phyloP scores from a whole-genome alignment of 2,113 vertebrate species.

The Cichladusa arquata region DNA sequence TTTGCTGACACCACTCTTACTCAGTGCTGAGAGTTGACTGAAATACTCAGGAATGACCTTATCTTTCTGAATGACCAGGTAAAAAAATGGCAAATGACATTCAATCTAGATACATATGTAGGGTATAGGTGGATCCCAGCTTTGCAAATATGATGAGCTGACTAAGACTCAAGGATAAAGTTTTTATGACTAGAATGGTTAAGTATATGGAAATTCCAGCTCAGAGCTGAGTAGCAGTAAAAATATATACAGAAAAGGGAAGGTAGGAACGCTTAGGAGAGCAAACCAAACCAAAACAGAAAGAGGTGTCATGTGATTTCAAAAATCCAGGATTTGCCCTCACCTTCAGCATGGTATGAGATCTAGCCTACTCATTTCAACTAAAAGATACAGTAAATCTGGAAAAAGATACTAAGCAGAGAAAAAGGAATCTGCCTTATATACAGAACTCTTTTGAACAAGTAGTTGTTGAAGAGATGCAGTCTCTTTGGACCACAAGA shows the following conservation, averaged over 20 bases:
- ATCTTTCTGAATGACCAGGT: background rate
- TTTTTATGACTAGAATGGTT: background rate
- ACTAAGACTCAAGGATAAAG: background rate
- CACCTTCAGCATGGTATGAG: background rate
- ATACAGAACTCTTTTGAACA: background rate
- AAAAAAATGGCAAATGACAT: background rate
- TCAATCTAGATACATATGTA: accelerated
- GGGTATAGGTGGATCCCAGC: background rate
- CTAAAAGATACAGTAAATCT: background rate
- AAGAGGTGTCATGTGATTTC: background rate
- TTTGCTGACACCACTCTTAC: background rate
- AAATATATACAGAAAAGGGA: background rate
- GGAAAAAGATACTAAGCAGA: background rate
- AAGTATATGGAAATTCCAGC: background rate
- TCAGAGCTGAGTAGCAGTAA: background rate
- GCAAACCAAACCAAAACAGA: background rate
- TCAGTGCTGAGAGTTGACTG: background rate
- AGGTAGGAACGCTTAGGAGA: background rate
- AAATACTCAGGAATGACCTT: background rate
- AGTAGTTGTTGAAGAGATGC: background rate
- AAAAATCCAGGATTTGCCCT: background rate
- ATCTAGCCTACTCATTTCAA: background rate
- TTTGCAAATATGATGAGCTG: background rate
- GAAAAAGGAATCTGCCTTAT: background rate
- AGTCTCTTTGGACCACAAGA: background rate